Base-by-base conservation (phyloP, 30 jellyfish, hydroid and myxozoan species). In the Turritopsis dohrnii region DNA sequence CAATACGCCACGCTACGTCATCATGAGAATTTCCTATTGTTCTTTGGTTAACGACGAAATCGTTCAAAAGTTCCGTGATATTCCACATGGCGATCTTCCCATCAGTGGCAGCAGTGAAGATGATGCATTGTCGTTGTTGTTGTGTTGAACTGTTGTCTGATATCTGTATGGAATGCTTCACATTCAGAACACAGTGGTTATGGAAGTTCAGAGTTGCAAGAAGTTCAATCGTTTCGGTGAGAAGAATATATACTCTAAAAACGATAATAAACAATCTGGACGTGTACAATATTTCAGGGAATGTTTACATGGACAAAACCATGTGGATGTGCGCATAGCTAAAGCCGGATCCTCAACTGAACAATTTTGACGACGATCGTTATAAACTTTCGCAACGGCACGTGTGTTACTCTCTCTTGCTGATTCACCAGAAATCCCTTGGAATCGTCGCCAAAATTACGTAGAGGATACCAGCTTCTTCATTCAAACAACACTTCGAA, bases 1-100 rank as follows among this genome's bases (percentile, higher is more conserved):
- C 60, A 41, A 13, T 13, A 41, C 13, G 5, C 9, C 13, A 13
- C 13, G 13, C 5, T 41, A 3, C 60, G 5, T 41, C 13, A 41
- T 41, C 13, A 3, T 41, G 60, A 13, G 13, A 5, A 41, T 13
- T 5, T 41, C 60, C 60, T 3, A 41, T 41, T 21, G 9, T 27
- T 27, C 28, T 23, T 69, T n/a, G 16, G 16, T 19, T 60, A 60
- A 0, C 77, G 22, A 69, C 22, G 65, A 20, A 79, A 20, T 79
- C 83, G 23, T 22, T 21, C 79, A 79, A 53, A 0, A 52, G 79
- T 0, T 29, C 18, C 75, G 86, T 29, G 25, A 90, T 66, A 76
- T 90, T 89, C 97, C 97, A 90, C 81, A 90, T 73, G 66, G 97
- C 95, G 24, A 90, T 76, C 53, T 84, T 75, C 29, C 97, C 97